Conservation (phyloP, 2,113 vertebrate species). For the Setophaga petechia region DNA sequence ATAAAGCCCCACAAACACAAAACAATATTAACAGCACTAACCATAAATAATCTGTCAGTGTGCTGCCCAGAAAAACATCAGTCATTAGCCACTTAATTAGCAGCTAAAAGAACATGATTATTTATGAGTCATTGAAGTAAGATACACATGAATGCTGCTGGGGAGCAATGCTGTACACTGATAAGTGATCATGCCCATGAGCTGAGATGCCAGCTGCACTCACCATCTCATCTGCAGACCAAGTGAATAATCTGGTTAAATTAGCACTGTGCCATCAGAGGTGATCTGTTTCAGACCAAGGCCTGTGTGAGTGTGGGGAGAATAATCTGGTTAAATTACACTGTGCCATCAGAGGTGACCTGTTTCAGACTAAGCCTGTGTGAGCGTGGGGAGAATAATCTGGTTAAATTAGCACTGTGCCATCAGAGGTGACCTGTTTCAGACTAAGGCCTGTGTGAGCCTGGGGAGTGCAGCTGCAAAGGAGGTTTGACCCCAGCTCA, state of each 20-base stretch:
- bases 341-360: neutral
- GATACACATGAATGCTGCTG: neutral
- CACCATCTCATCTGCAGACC: slow-evolving; percentile 17
- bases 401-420: too few species aligned
- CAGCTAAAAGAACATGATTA: neutral
- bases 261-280: too few species aligned
- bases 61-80: neutral
- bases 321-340: too few species aligned
- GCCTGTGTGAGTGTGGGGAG: too few species aligned
- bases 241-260: slow-evolving; percentile 4
- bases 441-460: neutral
- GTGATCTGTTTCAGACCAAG: too few species aligned
- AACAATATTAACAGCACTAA: neutral
- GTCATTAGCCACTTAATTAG: neutral
- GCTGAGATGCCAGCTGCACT: slow-evolving; percentile 1
- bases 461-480: too few species aligned
- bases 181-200: neutral
- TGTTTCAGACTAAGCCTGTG: neutral
- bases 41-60: neutral
- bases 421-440: neutral
- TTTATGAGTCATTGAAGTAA: neutral
- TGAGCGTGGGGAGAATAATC: neutral
- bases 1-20: neutral
- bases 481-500: neutral
- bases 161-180: neutral